Base-by-base conservation (phyloP, 2,888 invertebrate species). In the Caradrina clavipalpis region DNA sequence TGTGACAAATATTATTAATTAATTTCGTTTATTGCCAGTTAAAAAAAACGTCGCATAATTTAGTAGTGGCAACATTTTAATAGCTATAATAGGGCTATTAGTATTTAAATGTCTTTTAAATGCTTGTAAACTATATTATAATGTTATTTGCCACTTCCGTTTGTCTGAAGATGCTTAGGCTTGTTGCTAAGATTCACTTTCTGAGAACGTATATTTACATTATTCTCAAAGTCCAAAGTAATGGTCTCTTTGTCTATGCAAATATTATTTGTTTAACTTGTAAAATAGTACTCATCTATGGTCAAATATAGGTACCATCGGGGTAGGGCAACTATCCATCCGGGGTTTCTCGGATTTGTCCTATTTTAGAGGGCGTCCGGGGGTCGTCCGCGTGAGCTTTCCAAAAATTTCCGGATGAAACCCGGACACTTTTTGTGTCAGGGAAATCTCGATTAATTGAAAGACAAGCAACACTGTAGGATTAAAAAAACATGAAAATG, bases 131-230 rank as follows among this genome's bases (percentile, higher is more conserved):
- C 13, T 31, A n/a, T 47, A 45, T 22, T 47, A 69, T 19, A 22
- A 15, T n/a, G n/a, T 54, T 31, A 49, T 45, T 62, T 45, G 42
- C 22, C 22, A 21, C 42, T 63, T 73, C 45, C 35, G 45, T 26
- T 17, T 45, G 11, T 50, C 19, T 17, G 22, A 13, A 8, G 0
- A 8, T 60, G 15, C 21, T 50, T 11, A 19, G 55, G 55, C 54
- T 49, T 2, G 11, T 22, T 72, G 55, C 70, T 55, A 70, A 54
- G 15, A 62, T 50, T 35, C 10, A 22, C 17, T 17, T 58, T 19
- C 2, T 22, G 10, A 66, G 31, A 70, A 19, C 59, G 21, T 47
- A n/a, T 55, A 22, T 63, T 59, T n/a, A 31, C 15, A 51, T 19
- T 62, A 7, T 42, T 51, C 11, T 35, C 19, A 35, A 15, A 21